These are phyloP conservation scores for Sphaerophoria rueppellii DNA, from an alignment of 2,888 invertebrate species.

Conservation along the genomic window DNA sequence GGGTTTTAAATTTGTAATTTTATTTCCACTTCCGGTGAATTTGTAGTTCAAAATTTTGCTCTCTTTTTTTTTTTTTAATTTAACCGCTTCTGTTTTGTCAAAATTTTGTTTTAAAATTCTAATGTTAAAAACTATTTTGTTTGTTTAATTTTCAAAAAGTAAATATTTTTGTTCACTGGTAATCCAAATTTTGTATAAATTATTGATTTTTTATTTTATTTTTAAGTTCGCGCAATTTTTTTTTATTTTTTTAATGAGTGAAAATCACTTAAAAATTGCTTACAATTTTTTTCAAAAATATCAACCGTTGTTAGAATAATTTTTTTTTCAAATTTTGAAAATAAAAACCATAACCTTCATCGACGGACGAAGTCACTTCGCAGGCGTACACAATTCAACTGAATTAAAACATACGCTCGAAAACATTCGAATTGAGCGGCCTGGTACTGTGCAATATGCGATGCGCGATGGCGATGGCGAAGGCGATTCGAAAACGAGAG, in stretches of 20 bases:
- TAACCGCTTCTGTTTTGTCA: neutral
- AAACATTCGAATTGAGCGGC: conserved; percentile 61
- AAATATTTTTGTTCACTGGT: conserved; percentile 58
- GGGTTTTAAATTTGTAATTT: no score
- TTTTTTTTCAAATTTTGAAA: neutral
- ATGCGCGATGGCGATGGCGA: conserved; percentile 6
- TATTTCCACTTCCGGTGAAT: no score
- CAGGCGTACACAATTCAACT: conserved; percentile 68
- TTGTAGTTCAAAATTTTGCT: no score
- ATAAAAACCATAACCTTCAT: conserved; percentile 29
- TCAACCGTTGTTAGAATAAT: conserved; percentile 47
- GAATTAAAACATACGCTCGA: conserved; percentile 62
- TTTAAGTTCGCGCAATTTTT: neutral
- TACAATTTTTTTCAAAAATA: conserved; percentile 19
- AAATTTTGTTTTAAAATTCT: conserved; percentile 7
- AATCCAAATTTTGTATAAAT: conserved; percentile 46
- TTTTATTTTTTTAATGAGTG: neutral
- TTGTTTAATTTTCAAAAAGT: conserved; percentile 4
- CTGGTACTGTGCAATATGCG: conserved; percentile 37
- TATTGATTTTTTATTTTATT: neutral
- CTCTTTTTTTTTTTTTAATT: neutral
- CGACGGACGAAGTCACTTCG: conserved; percentile 67
- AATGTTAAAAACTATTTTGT: neutral
- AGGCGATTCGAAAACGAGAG: conserved; percentile 50
- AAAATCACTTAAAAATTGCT: neutral